Evolutionary conservation across 1,140 invertebrate genomes (phyloP).

Genomic region (Plodia interpunctella): DNA sequence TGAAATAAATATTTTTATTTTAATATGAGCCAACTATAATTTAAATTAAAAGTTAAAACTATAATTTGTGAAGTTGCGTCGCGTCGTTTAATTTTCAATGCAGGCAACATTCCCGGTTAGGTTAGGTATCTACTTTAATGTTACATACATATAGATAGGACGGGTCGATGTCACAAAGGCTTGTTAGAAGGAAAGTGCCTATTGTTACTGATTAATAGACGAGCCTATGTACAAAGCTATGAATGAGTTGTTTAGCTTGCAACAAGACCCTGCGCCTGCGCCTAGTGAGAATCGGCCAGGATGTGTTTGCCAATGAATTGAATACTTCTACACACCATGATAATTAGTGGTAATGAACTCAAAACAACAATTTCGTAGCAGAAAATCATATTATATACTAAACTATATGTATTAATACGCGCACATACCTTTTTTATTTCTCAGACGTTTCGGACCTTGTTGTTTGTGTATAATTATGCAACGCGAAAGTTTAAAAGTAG

Average conservation of each 20-base stretch:
- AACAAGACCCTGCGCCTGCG: slow-evolving; percentile 35
- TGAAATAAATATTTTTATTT: no score
- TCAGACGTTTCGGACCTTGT: no score
- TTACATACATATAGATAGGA: slow-evolving; percentile 7
- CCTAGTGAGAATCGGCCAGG: slow-evolving; percentile 27
- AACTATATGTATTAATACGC: no score
- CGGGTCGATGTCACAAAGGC: slow-evolving; percentile 51
- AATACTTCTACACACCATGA: slow-evolving; percentile 3
- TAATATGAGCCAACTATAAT: no score
- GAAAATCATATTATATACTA: no score
- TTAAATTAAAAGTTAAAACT: no score
- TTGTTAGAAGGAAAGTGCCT: slow-evolving; percentile 59
- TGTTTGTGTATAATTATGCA: no score
- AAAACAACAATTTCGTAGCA: not conserved
- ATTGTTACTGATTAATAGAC: slow-evolving; percentile 60
- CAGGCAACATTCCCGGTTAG: no score
- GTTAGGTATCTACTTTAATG: not conserved
- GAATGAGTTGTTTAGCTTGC: slow-evolving; percentile 53
- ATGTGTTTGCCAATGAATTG: slow-evolving; percentile 11
- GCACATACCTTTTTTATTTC: no score
- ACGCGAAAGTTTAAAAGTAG: no score
- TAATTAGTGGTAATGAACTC: not conserved
- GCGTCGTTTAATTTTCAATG: no score
- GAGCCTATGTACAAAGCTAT: slow-evolving; percentile 42
- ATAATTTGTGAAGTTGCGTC: no score